Base-by-base conservation (phyloP, 2,113 vertebrate genomes). In the Pteronura brasiliensis region DNA sequence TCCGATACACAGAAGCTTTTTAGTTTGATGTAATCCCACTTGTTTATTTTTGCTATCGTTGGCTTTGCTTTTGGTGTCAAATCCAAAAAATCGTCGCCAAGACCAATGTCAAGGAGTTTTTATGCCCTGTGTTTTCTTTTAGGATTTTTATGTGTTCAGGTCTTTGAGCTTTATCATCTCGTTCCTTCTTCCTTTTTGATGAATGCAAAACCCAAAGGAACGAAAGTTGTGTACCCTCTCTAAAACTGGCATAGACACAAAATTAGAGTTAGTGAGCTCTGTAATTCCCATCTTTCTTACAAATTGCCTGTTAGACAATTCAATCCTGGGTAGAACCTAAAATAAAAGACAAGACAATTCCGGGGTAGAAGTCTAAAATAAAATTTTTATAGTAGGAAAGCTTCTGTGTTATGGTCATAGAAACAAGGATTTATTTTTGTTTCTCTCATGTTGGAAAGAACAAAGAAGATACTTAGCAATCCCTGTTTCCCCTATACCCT, bases 391-490 rank as follows among this genome's bases (percentile, higher is more conserved):
- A 83, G 83, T 94, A 72, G 65, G 87, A 95, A 95, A 81, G 31
- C 57, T 93, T 91, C 52, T 96, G 36, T 88, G 59, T 88, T 90
- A 93, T 25, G 77, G 85, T 96, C 84, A 88, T 84, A 95, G 94
- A 95, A 96, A 84, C 31, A 17, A 61, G 59, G 80, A 82, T 83
- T 96, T 93, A 96, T 69, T 97, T 95, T 91, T 96, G 84, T 74
- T 92, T 90, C 57, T 14, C 23, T 81, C 65, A 15, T 52, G 36
- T 88, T 96, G 52, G 81, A 84, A 92, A 79, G 90, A 95, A 94
- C 71, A 95, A 95, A 90, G 85, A 93, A 79, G 57, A 65, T 94
- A 69, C 44, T 93, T 84, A 94, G n/a, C 74, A 92, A 88, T 91
- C 82, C 18, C 61, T 57, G 4, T 81, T 82, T 90, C 8, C 25